phyloP scores from a whole-genome alignment of 2,888 invertebrate species.

The Baccha elongata region DNA sequence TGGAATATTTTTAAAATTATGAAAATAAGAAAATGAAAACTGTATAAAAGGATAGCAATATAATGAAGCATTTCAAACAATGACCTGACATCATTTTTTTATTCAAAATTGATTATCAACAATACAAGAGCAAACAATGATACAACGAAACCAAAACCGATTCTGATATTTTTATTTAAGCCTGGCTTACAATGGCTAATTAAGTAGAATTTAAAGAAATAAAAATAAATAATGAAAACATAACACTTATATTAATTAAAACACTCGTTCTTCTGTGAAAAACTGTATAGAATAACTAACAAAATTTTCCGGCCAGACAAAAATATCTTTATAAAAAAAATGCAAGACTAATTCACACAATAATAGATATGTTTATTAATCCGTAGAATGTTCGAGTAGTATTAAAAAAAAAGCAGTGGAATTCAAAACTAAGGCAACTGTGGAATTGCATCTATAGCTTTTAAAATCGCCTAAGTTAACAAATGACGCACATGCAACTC shows the following conservation, averaged over 20 bases:
- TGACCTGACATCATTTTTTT: not conserved
- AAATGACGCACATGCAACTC: not conserved
- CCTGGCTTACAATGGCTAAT: slow-evolving; percentile 3
- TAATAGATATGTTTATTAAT: slow-evolving; percentile 24
- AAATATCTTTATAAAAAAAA: slow-evolving; percentile 37
- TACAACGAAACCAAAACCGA: slow-evolving; percentile 46
- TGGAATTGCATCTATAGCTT: slow-evolving; percentile 52
- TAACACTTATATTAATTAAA: slow-evolving; percentile 4
- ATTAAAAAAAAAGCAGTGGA: slow-evolving; percentile 27
- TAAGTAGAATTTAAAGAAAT: not conserved
- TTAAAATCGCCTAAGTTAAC: slow-evolving; percentile 5
- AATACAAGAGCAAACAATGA: slow-evolving; percentile 9
- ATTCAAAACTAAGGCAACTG: slow-evolving; percentile 23
- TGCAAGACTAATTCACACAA: slow-evolving; percentile 52
- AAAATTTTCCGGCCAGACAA: slow-evolving; percentile 64
- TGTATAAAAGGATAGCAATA: not conserved
- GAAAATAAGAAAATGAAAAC: not conserved
- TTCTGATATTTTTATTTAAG: slow-evolving; percentile 18
- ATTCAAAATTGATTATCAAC: not conserved
- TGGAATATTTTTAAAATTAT: not conserved
- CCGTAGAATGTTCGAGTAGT: slow-evolving; percentile 17
- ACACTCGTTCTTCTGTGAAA: slow-evolving; percentile 23
- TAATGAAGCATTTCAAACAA: not conserved
- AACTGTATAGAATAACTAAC: slow-evolving; percentile 7
- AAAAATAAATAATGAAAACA: not conserved